Percentiles rank a stretch among this genome's conserved stretches.
Evolutionary conservation across 2,797 vertebrate species (phyloP).

Genomic region (Galaxias olidus): DNA sequence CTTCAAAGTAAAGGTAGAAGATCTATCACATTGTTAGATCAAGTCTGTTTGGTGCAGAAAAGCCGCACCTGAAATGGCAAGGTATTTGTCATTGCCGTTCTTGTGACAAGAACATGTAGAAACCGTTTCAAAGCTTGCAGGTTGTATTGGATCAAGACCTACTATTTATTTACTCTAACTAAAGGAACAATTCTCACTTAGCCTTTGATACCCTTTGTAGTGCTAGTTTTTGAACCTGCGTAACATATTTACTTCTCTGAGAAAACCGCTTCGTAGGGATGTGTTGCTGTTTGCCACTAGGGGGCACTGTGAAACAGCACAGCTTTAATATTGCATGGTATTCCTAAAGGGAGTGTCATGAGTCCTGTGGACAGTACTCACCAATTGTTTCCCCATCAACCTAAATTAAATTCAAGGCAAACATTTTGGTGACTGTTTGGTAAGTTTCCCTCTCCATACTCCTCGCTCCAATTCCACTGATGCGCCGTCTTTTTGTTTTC

Average conservation of each 20-base stretch:
- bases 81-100: too few species aligned
- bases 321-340: slow-evolving; percentile 56
- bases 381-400: slow-evolving; percentile 57
- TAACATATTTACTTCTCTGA: slow-evolving; percentile 28
- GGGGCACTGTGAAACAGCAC: slow-evolving; percentile 72
- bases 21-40: too few species aligned
- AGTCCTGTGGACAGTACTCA: slow-evolving; percentile 49
- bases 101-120: too few species aligned
- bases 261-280: slow-evolving; percentile 17
- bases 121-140: too few species aligned
- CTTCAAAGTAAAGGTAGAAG: too few species aligned
- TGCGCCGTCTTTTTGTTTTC: slow-evolving; percentile 20
- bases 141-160: too few species aligned
- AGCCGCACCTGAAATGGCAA: too few species aligned
- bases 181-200: too few species aligned
- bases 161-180: too few species aligned
- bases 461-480: slow-evolving; percentile 45
- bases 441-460: slow-evolving; percentile 25
- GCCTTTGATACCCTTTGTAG: too few species aligned
- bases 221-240: too few species aligned
- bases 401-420: slow-evolving; percentile 62
- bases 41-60: too few species aligned
- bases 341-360: slow-evolving; percentile 30
- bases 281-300: slow-evolving; percentile 54
- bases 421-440: slow-evolving; percentile 67